phyloP scores from a whole-genome alignment of 2,113 vertebrate genomes.

The Grantiella picta region DNA sequence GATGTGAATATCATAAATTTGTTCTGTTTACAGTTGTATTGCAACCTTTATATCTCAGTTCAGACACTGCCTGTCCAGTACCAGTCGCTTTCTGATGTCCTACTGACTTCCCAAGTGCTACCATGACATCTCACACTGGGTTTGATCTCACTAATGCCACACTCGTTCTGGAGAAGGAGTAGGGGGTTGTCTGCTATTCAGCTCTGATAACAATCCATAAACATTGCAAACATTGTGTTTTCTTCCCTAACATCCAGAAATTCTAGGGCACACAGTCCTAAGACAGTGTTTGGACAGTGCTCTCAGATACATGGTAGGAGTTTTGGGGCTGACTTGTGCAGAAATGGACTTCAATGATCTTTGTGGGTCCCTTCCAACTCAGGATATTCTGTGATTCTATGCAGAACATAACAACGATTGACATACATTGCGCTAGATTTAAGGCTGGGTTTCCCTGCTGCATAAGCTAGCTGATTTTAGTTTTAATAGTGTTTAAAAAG shows the following conservation, averaged over 20 bases:
- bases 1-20: background rate
- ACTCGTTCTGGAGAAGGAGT: background rate
- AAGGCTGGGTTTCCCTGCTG: background rate
- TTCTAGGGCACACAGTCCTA: background rate
- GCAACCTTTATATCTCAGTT: background rate
- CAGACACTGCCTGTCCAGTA: background rate
- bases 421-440: background rate
- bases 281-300: background rate
- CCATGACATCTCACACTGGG: background rate
- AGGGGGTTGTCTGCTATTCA: background rate
- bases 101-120: background rate
- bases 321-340: background rate
- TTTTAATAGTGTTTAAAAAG: background rate
- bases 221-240: rapidly evolving
- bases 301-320: background rate
- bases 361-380: background rate
- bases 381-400: background rate
- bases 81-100: background rate
- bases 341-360: background rate
- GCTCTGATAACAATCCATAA: background rate
- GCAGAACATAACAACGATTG: background rate
- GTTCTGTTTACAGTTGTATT: background rate
- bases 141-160: background rate
- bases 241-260: background rate
- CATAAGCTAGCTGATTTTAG: background rate